Evolutionary conservation across 2,797 vertebrate genomes (phyloP), one percentile per base, ranked within the genome.

Genomic region (Sebastes kiyomatsui): DNA sequence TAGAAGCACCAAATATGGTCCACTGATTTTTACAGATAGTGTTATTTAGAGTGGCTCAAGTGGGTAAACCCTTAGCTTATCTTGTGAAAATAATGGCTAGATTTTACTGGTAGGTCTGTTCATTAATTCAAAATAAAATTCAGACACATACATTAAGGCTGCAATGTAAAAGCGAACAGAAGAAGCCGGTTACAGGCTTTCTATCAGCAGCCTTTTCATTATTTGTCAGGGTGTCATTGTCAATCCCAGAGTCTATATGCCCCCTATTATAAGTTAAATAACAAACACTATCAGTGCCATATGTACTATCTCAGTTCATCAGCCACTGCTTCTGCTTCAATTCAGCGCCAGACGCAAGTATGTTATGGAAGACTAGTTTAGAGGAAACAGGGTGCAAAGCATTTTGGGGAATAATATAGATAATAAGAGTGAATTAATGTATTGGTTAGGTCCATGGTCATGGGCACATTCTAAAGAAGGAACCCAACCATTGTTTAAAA

Each of bases 361-460:
- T 90, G 92, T 93, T 94, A 92, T 75, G 67, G 55, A 82, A 60
- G 77, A 80, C 83, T 86, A 74, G 89, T 92, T 92, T 60, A 90
- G 81, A 74, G 72, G 85, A 82, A 85, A 87, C 72, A 90, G 81
- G 91, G 76, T 91, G 86, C 77, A 90, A 94, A 89, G 87, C 86
- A 81, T 92, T 90, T 90, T 62, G 82, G 79, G 81, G 42, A 86
- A 85, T 82, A 80, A 81, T 87, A 87, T 82, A 87, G 69, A 67
- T 79, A 75, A 86, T 81, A 86, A 89, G 83, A 83, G 85, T 88
- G 79, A 87, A 92, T 93, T 92, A 91, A 93, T 93, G 81, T 85
- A 60, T 75, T 78, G 84, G 91, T 94, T 93, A 92, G 90, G 85
- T 82, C 79, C 79, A 87, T 87, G 88, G 85, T 85, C 65, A 85